Evolutionary conservation across 35 echinoderm and acorn worm species (phyloP), one percentile per base, ranked within the genome.

Genomic region (Acanthaster planci): DNA sequence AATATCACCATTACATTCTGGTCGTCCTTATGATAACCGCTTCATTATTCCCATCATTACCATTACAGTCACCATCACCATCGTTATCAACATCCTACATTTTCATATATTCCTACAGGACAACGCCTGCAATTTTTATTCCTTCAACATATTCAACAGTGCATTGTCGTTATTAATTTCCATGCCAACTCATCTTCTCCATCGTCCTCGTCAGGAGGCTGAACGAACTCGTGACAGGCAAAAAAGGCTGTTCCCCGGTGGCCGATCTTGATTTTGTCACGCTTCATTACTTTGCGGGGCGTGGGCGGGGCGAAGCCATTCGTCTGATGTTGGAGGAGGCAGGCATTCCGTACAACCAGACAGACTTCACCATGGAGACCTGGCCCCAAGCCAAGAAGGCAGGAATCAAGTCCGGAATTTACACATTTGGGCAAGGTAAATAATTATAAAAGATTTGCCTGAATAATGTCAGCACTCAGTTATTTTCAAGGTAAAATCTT

Each of bases 401-500:
- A 68, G 95, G 95, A 29, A 85, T 97, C 21, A 84, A 90, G 27
- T 64, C 52, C 68, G 95, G 91, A 8, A 31, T 91, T 0, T 97
- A 88, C 80, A 90, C 91, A 19, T 97, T 90, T 88, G 95, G 95
- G 15, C 95, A 97, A 91, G 95, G 95, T 97, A 67, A 18, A 36
- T n/a, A n/a, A n/a, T n/a, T n/a, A n/a, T n/a, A n/a, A n/a, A n/a
- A n/a, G n/a, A n/a, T n/a, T n/a, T n/a, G n/a, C n/a, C n/a, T n/a
- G n/a, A n/a, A n/a, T n/a, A n/a, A n/a, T n/a, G n/a, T n/a, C n/a
- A n/a, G n/a, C n/a, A n/a, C n/a, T n/a, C n/a, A n/a, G n/a, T n/a
- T n/a, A n/a, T n/a, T n/a, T n/a, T n/a, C n/a, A n/a, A n/a, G n/a
- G n/a, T n/a, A n/a, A n/a, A n/a, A n/a, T n/a, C n/a, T n/a, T n/a